Percentiles rank a stretch among this genome's conserved stretches.
phyloP scores from a whole-genome alignment of 1,140 invertebrate species.

The Leptinotarsa defecta region DNA sequence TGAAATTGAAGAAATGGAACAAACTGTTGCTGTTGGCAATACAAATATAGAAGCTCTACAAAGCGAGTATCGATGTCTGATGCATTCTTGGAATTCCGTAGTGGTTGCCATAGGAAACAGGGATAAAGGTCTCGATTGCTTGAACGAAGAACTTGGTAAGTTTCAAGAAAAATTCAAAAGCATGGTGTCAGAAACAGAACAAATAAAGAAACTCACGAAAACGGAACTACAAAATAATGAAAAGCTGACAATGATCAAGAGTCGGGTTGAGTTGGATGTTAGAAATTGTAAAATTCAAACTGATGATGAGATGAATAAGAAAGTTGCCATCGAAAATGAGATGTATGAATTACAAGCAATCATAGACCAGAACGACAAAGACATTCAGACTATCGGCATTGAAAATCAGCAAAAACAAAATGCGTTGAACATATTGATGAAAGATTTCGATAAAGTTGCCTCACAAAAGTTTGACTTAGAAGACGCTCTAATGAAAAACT shows the following conservation, averaged over 20 bases:
- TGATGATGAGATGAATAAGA: constrained; percentile 39
- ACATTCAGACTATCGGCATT: constrained; percentile 56
- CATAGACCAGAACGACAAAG: constrained; percentile 63
- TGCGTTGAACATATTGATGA: constrained; percentile 56
- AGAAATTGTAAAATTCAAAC: constrained; percentile 43
- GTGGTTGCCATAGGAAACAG: constrained; percentile 69
- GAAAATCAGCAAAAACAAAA: constrained; percentile 38
- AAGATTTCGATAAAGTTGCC: constrained; percentile 61
- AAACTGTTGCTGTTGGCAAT: constrained; percentile 60
- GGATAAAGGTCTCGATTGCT: constrained; percentile 67
- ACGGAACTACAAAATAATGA: constrained; percentile 72
- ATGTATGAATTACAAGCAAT: constrained; percentile 39
- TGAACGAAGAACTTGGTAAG: constrained; percentile 61
- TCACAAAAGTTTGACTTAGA: constrained; percentile 63
- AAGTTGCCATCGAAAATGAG: constrained; percentile 33
- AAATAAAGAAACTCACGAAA: constrained; percentile 60
- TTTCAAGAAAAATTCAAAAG: constrained; percentile 40
- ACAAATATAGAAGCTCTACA: constrained; percentile 72
- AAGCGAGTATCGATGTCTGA: constrained; percentile 68
- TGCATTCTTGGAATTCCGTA: constrained; percentile 74
- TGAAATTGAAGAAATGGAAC: constrained; percentile 61
- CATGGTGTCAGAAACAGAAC: constrained; percentile 57
- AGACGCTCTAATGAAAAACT: constrained; percentile 64
- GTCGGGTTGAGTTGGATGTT: constrained; percentile 63
- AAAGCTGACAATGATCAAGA: constrained; percentile 64